Percentiles rank a stretch among this genome's conserved stretches.
These are phyloP conservation scores for Mercenaria mercenaria DNA, from an alignment of 1,140 invertebrate genomes.

Conservation along the genomic window DNA sequence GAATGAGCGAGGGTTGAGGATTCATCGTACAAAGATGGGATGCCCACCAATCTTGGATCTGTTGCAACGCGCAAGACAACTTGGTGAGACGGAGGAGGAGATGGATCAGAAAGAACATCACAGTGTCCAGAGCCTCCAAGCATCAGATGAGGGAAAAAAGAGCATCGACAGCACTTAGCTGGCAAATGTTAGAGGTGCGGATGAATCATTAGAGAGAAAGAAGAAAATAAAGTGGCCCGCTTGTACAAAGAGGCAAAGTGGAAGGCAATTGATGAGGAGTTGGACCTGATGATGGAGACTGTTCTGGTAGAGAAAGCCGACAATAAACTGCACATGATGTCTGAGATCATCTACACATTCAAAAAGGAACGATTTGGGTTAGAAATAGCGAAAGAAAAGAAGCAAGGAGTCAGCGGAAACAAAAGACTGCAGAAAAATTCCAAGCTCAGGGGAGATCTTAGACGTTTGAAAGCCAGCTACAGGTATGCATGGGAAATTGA, in stretches of 20 bases:
- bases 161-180: background rate
- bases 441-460: conserved; percentile 36
- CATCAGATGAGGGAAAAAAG: conserved; percentile 2
- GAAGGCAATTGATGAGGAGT: conserved; percentile 21
- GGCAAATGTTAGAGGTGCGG: background rate
- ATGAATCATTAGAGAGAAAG: background rate
- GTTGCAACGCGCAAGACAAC: conserved; percentile 50
- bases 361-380: background rate
- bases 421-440: conserved; percentile 29
- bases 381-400: background rate
- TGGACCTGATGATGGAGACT: conserved; percentile 12
- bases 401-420: background rate
- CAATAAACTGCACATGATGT: background rate
- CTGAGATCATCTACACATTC: conserved; percentile 2
- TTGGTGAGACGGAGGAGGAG: conserved; percentile 40
- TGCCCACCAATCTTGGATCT: conserved; percentile 39
- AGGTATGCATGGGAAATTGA: background rate
- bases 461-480: conserved; percentile 9
- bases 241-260: conserved; percentile 14
- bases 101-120: conserved; percentile 16
- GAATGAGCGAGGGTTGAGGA: conserved; percentile 39
- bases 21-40: conserved; percentile 53
- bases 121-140: conserved; percentile 44
- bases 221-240: conserved; percentile 28
- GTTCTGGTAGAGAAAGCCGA: background rate